A percentile compares a stretch with the other conserved stretches of the same genome.
These are phyloP conservation scores for Vesta saturnalis DNA, from an alignment of 2,888 invertebrate genomes.

Conservation along the genomic window DNA sequence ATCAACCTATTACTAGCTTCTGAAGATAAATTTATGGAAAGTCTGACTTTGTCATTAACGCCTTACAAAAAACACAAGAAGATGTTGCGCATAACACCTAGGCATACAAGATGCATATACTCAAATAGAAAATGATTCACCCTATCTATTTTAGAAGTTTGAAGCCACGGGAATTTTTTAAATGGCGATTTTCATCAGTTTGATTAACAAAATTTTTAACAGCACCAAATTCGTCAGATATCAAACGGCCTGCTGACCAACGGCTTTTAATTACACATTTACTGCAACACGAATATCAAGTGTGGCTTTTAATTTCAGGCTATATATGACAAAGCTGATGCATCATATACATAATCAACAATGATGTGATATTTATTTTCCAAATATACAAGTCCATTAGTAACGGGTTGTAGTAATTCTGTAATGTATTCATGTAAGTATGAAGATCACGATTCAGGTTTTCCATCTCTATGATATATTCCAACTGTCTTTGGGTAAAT, in stretches of 20 bases:
- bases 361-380: not conserved
- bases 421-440: not conserved
- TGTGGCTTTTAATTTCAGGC: not conserved
- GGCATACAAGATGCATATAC: conserved; percentile 12
- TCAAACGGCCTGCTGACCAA: not conserved
- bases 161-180: not conserved
- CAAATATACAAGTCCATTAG: not conserved
- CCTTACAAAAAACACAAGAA: not conserved
- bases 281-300: not conserved
- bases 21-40: not conserved
- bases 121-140: conserved; percentile 2
- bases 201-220: not conserved
- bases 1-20: not conserved
- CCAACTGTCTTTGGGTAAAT: not conserved
- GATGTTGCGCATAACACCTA: conserved; percentile 6
- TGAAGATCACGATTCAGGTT: not conserved
- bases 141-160: not conserved
- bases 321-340: not conserved
- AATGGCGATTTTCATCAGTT: not conserved
- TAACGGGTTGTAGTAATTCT: not conserved
- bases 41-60: not conserved
- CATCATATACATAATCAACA: conserved; percentile 1
- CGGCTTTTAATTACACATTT: not conserved
- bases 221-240: not conserved
- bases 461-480: not conserved